Evolutionary conservation across 2,113 vertebrate genomes (phyloP).

Genomic region (Trogon melanurus): DNA sequence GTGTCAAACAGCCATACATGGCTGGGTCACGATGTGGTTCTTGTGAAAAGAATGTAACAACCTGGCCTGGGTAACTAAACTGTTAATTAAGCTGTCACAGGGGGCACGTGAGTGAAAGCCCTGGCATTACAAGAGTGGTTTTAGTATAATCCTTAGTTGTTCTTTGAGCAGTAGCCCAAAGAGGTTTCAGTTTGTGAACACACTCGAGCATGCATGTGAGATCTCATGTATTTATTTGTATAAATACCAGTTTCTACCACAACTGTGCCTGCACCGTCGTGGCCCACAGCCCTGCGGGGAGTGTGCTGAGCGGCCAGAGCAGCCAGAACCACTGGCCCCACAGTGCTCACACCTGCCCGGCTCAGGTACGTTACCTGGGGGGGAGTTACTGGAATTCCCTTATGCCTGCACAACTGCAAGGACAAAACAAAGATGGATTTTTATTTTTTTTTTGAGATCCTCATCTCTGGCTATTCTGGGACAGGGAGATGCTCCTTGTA

Average conservation of each 20-base stretch:
- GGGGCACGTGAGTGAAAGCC: neutral
- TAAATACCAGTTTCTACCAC: fast-evolving
- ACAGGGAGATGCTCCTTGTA: neutral
- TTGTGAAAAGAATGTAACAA: neutral
- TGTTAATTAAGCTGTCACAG: neutral
- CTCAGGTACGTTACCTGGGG: neutral
- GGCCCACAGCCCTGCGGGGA: neutral
- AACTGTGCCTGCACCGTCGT: neutral
- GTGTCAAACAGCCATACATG: fast-evolving
- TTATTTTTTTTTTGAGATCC: neutral
- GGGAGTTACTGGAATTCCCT: neutral
- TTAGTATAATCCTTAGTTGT: neutral
- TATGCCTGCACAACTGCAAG: neutral
- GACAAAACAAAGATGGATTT: neutral
- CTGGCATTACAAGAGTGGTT: neutral
- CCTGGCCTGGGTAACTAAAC: neutral
- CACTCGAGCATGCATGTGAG: neutral
- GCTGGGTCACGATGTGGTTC: neutral
- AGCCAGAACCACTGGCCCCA: neutral
- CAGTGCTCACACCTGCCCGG: neutral
- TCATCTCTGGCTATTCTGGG: neutral
- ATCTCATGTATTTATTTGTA: neutral
- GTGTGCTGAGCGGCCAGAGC: neutral
- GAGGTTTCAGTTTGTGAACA: neutral
- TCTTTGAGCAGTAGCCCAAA: neutral